Conservation (phyloP, 2,888 invertebrate genomes). For the Axea sp. region DNA sequence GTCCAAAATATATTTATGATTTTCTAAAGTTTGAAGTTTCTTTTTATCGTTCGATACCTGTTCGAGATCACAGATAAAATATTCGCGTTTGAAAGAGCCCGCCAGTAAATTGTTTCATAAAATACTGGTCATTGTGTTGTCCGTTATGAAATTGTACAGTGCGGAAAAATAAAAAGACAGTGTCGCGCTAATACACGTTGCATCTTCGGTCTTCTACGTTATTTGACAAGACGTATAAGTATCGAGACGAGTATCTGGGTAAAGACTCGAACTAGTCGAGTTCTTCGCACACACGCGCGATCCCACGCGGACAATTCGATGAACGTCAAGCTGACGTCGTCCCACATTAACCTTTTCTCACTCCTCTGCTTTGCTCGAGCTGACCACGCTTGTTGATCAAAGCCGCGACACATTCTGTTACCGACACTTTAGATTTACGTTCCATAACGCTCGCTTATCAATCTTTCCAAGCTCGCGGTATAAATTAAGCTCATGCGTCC, state of each 20-base stretch:
- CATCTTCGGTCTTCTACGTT: slow-evolving; percentile 37
- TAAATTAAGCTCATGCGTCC: slow-evolving; percentile 44
- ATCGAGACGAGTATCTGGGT: slow-evolving; percentile 69
- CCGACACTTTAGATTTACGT: slow-evolving; percentile 59
- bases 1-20: slow-evolving; percentile 5
- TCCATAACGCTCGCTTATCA: slow-evolving; percentile 58
- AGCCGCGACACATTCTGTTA: slow-evolving; percentile 63
- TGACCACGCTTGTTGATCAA: slow-evolving; percentile 66
- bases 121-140: slow-evolving; percentile 38
- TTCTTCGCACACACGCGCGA: slow-evolving; percentile 67
- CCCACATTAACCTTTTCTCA: slow-evolving; percentile 70
- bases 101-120: slow-evolving; percentile 24
- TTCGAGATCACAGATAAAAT: slow-evolving; percentile 9
- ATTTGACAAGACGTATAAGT: slow-evolving; percentile 39
- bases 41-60: slow-evolving; percentile 23
- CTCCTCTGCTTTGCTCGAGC: slow-evolving; percentile 67
- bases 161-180: slow-evolving; percentile 19
- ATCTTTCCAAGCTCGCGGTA: slow-evolving; percentile 27
- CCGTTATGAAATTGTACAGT: slow-evolving; percentile 2
- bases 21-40: slow-evolving; percentile 2
- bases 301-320: slow-evolving; percentile 71
- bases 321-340: slow-evolving; percentile 62
- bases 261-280: slow-evolving; percentile 69
- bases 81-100: slow-evolving; percentile 21
- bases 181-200: slow-evolving; percentile 29